A percentile compares a stretch with the other conserved stretches of the same genome.
phyloP scores from a whole-genome alignment of 2,888 invertebrate species.

The Oxytorus armatus region DNA sequence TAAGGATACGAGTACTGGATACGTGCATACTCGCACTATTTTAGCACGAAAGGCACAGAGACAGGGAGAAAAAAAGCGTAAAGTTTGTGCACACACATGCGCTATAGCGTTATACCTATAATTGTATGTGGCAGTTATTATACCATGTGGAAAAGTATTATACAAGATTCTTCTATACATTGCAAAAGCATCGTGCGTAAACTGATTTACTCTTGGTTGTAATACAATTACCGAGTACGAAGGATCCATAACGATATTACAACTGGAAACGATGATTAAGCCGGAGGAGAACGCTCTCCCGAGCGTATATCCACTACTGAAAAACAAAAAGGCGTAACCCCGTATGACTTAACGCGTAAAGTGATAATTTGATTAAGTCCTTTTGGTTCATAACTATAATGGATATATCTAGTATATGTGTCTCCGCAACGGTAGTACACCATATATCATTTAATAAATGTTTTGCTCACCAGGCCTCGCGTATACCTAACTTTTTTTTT shows the following conservation, averaged over 20 bases:
- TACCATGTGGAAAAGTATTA: neutral
- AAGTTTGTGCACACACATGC: neutral
- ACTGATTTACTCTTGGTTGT: slow-evolving; percentile 49
- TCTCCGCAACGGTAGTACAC: slow-evolving; percentile 16
- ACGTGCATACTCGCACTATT: neutral
- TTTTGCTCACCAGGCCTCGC: neutral
- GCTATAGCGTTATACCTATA: neutral
- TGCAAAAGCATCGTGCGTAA: slow-evolving; percentile 38
- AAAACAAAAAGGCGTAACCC: slow-evolving; percentile 1
- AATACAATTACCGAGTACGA: slow-evolving; percentile 44
- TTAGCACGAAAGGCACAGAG: neutral
- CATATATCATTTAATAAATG: slow-evolving; percentile 29
- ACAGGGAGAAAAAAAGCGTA: neutral
- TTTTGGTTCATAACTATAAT: slow-evolving; percentile 13
- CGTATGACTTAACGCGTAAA: neutral
- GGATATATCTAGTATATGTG: neutral
- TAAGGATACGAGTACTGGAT: slow-evolving; percentile 6
- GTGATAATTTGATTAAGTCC: neutral
- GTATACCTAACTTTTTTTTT: slow-evolving; percentile 8
- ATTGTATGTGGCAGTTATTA: neutral
- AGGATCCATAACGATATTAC: slow-evolving; percentile 40
- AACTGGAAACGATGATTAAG: slow-evolving; percentile 39
- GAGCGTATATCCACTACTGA: neutral
- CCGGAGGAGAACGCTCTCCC: slow-evolving; percentile 6
- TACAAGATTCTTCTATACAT: neutral